Evolutionary conservation across 2,113 vertebrate genomes (phyloP).

Genomic region (Xiphophorus maculatus): DNA sequence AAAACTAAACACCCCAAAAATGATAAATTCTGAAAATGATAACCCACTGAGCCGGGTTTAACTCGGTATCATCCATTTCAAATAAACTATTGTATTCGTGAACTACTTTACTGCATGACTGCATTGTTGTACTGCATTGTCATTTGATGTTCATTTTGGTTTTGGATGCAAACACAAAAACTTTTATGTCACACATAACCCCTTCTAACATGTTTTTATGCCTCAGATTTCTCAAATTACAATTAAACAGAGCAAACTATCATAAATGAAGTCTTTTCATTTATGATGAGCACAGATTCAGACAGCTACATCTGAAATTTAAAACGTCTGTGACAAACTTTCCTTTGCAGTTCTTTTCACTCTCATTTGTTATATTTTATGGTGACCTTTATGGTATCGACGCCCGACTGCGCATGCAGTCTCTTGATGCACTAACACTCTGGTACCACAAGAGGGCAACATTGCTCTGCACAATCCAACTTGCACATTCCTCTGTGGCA

Average conservation of each 20-base stretch:
- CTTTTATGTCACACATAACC: too few relatives aligned
- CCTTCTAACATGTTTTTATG: too few relatives aligned
- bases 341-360: not conserved
- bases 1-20: not conserved
- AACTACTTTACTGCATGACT: too few relatives aligned
- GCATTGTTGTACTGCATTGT: too few relatives aligned
- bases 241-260: too few relatives aligned
- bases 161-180: too few relatives aligned
- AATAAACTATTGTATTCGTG: too few relatives aligned
- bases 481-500: not conserved
- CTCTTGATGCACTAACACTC: not conserved
- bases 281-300: too few relatives aligned
- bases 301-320: not conserved
- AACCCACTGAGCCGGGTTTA: not conserved
- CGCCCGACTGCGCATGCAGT: not conserved
- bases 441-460: conserved; percentile 42
- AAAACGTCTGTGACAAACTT: not conserved
- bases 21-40: not conserved
- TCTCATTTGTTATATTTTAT: not conserved
- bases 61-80: not conserved
- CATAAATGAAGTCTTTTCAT: too few relatives aligned
- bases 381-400: not conserved
- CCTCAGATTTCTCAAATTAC: too few relatives aligned
- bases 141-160: too few relatives aligned
- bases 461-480: conserved; percentile 1